These are phyloP conservation scores for Cygnus olor DNA, from an alignment of 2,797 vertebrate genomes.

Conservation along the genomic window DNA sequence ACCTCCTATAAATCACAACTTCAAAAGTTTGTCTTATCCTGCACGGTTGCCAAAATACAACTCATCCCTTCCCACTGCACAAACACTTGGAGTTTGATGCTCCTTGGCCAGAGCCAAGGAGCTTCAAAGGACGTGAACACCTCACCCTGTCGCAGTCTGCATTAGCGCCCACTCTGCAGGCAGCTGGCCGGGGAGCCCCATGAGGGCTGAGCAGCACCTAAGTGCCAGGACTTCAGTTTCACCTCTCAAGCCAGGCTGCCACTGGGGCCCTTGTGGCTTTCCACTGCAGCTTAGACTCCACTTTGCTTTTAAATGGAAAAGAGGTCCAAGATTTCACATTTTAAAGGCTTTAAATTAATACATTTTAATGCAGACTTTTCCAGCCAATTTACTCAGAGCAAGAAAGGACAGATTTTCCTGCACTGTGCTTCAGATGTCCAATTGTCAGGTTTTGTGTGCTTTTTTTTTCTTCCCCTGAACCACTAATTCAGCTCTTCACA, in stretches of 20 bases:
- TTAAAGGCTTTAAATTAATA: neutral
- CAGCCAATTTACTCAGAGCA: neutral
- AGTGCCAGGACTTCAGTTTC: neutral
- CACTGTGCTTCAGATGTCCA: neutral
- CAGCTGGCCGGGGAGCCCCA: neutral
- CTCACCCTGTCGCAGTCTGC: fast-evolving
- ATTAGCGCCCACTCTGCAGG: fast-evolving
- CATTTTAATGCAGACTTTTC: neutral
- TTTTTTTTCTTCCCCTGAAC: neutral
- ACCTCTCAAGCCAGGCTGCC: neutral
- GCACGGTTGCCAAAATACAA: neutral
- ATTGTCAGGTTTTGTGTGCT: neutral
- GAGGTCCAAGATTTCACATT: neutral
- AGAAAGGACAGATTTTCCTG: neutral
- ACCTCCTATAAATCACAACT: neutral
- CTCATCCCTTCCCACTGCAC: neutral
- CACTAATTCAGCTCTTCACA: neutral
- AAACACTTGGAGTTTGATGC: slow-evolving; percentile 6
- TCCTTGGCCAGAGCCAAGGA: neutral
- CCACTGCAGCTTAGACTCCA: neutral
- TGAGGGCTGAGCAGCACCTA: fast-evolving
- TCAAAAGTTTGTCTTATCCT: slow-evolving; percentile 23
- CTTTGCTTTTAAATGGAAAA: neutral
- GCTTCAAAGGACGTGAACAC: neutral
- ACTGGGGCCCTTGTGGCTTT: fast-evolving